A percentile compares a stretch with the other conserved stretches of the same genome.
Evolutionary conservation across 2,888 invertebrate genomes (phyloP).

Genomic region (Craniophora ligustri): DNA sequence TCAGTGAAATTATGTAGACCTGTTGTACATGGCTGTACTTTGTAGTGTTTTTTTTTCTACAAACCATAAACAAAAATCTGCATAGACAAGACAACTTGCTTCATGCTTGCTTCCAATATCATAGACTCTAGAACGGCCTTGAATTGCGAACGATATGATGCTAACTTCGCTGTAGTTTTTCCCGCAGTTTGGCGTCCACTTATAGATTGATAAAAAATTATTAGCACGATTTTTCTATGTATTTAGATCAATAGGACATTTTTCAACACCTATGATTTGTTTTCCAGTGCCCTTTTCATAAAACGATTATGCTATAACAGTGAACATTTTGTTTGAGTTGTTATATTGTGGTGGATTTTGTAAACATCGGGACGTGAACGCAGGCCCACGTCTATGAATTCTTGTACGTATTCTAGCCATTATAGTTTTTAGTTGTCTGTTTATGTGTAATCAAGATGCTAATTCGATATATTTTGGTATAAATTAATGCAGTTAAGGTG

Average conservation of each 20-base stretch:
- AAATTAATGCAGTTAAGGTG: conserved; percentile 49
- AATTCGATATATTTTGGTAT: conserved; percentile 56
- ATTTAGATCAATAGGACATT: conserved; percentile 77
- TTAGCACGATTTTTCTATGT: conserved; percentile 79
- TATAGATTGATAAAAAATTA: conserved; percentile 77
- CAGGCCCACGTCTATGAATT: conserved; percentile 88
- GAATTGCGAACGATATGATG: conserved; percentile 67
- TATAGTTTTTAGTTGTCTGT: conserved; percentile 66
- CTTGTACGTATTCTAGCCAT: conserved; percentile 84
- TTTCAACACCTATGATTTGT: conserved; percentile 66
- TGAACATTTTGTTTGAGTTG: conserved; percentile 73
- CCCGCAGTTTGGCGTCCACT: conserved; percentile 88
- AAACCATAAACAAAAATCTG: conserved; percentile 28
- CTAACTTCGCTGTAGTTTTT: conserved; percentile 87
- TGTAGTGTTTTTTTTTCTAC: neutral
- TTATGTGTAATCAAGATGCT: conserved; percentile 57
- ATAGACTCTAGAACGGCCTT: conserved; percentile 75
- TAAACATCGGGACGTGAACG: conserved; percentile 86
- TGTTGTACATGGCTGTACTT: neutral
- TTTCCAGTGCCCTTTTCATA: conserved; percentile 73
- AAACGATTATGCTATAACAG: conserved; percentile 76
- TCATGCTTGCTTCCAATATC: conserved; percentile 47
- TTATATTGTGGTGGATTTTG: conserved; percentile 80
- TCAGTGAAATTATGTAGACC: too few species aligned
- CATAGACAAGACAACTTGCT: conserved; percentile 54